Conservation (phyloP, 2,797 vertebrate genomes). For the Syncerus caffer region DNA sequence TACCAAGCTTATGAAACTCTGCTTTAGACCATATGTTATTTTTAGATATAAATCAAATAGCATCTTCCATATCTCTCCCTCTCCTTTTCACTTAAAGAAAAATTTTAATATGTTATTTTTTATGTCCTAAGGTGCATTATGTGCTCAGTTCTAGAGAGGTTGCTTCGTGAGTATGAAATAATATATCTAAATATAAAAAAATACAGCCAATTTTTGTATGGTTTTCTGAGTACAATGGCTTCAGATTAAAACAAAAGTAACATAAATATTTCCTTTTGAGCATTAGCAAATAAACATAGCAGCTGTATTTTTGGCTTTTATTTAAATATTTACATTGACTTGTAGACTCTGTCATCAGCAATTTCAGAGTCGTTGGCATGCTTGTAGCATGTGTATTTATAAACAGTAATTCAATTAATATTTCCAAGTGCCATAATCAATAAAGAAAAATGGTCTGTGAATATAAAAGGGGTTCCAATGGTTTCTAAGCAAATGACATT, state of each 20-base stretch:
- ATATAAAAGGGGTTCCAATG: neutral
- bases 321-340: constrained; percentile 57
- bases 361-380: neutral
- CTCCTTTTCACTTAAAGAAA: neutral
- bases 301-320: constrained; percentile 20
- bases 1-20: neutral
- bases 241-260: constrained; percentile 26
- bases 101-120: neutral
- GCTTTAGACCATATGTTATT: neutral
- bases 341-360: neutral
- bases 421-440: constrained; percentile 10
- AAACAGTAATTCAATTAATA: constrained; percentile 31
- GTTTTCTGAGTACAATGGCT: constrained; percentile 32
- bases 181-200: neutral
- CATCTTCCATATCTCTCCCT: neutral
- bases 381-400: neutral
- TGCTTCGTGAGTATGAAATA: neutral
- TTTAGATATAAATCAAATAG: neutral
- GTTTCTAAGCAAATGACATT: neutral
- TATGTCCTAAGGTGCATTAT: neutral
- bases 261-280: constrained; percentile 40
- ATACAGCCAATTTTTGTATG: neutral
- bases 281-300: constrained; percentile 18
- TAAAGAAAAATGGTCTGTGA: neutral
- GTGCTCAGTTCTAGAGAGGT: neutral